phyloP scores from a whole-genome alignment of 2,113 vertebrate genomes.

The Siniperca chuatsi region DNA sequence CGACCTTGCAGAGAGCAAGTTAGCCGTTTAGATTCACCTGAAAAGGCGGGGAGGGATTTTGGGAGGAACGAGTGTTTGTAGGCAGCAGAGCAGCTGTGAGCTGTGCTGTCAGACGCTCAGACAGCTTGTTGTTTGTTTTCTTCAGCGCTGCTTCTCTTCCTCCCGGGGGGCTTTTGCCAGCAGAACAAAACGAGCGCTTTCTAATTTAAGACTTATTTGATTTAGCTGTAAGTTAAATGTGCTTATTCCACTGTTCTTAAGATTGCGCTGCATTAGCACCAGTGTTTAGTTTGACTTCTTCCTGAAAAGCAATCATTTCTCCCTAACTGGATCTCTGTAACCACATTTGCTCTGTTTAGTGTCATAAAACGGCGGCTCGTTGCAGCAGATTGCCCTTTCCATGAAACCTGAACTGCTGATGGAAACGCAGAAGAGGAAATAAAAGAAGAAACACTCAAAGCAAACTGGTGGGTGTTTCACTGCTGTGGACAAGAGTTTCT shows the following conservation, averaged over 20 bases:
- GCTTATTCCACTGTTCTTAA: conserved; percentile 40
- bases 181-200: conserved; percentile 25
- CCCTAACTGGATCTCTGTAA: conserved; percentile 51
- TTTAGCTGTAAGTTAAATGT: conserved; percentile 62
- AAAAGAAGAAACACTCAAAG: background rate
- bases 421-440: conserved; percentile 22
- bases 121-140: conserved; percentile 52
- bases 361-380: conserved; percentile 13
- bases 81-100: conserved; percentile 42
- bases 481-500: background rate
- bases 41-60: conserved; percentile 4
- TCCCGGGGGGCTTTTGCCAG: conserved; percentile 2
- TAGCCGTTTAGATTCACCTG: conserved; percentile 40
- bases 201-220: conserved; percentile 66
- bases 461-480: conserved; percentile 20
- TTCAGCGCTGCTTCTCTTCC: conserved; percentile 6
- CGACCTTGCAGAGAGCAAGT: conserved; percentile 33
- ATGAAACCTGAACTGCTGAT: conserved; percentile 17
- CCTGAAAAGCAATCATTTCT: conserved; percentile 59
- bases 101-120: conserved; percentile 36
- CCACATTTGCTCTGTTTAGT: conserved; percentile 53
- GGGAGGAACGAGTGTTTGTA: conserved; percentile 17
- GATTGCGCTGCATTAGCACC: conserved; percentile 42
- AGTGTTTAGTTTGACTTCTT: conserved; percentile 32
- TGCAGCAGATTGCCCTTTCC: conserved; percentile 30